Evolutionary conservation across 1,140 invertebrate species (phyloP).

Genomic region (Panulirus ornatus): DNA sequence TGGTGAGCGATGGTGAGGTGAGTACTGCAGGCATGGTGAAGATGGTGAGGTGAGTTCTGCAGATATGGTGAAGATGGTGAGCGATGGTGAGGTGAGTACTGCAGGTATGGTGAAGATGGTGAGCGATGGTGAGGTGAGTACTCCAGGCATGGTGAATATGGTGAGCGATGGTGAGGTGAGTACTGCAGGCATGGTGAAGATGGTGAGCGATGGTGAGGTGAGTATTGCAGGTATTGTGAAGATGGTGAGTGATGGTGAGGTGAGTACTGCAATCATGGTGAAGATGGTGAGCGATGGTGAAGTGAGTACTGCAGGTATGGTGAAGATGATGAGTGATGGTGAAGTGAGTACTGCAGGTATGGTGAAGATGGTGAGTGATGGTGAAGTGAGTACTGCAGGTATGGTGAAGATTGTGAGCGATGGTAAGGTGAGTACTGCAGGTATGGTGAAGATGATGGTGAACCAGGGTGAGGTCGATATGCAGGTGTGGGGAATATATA

Average conservation of each 20-base stretch:
- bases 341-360: slow-evolving; percentile 74
- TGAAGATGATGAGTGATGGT: no score
- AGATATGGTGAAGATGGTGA: not conserved
- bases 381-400: slow-evolving; percentile 58
- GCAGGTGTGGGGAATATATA: not conserved
- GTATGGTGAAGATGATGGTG: not conserved
- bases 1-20: not conserved
- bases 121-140: slow-evolving; percentile 68
- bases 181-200: slow-evolving; percentile 74
- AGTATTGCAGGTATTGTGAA: not conserved
- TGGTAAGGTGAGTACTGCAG: not conserved
- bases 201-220: not conserved
- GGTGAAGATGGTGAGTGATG: slow-evolving; percentile 76
- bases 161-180: not conserved
- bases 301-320: not conserved
- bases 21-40: no score
- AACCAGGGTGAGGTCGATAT: not conserved
- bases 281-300: not conserved
- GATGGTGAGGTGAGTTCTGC: not conserved
- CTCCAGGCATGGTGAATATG: not conserved
- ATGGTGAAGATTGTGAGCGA: not conserved
- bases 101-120: slow-evolving; percentile 77
- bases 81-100: not conserved
- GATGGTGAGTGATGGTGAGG: not conserved
- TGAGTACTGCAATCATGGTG: not conserved